Evolutionary conservation across 2,888 invertebrate species (phyloP).

Genomic region (Cistogaster globosa): DNA sequence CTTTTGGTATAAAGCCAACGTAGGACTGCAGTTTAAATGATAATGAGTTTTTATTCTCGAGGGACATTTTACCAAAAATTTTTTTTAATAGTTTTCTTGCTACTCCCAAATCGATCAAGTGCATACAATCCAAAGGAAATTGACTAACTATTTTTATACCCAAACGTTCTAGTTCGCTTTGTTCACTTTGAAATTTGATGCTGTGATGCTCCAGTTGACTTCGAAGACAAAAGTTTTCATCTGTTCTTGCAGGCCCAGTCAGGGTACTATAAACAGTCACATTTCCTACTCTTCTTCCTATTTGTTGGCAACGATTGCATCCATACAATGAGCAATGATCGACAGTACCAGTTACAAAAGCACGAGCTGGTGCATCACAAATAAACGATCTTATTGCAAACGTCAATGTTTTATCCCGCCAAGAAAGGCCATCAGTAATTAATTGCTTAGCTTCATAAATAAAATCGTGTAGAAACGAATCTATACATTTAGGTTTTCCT

Average conservation of each 20-base stretch:
- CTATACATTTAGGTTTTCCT: conserved; percentile 33
- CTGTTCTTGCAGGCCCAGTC: background rate
- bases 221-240: background rate
- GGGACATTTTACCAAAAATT: conserved; percentile 22
- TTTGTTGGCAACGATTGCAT: background rate
- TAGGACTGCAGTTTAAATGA: too few relatives aligned
- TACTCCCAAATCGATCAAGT: background rate
- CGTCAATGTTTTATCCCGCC: conserved; percentile 10
- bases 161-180: background rate
- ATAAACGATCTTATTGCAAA: background rate
- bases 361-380: too few relatives aligned
- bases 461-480: conserved; percentile 52
- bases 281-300: background rate
- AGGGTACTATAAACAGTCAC: background rate
- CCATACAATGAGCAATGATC: background rate
- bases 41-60: background rate
- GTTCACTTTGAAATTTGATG: too few relatives aligned
- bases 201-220: too few relatives aligned
- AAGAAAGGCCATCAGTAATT: conserved; percentile 32
- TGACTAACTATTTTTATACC: conserved; percentile 26
- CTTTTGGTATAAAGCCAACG: too few relatives aligned
- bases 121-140: conserved; percentile 27
- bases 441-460: conserved; percentile 46
- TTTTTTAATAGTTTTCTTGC: background rate
- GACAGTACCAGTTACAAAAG: too few relatives aligned